Base-by-base conservation (phyloP, 2,113 vertebrate species). In the Ictalurus furcatus region DNA sequence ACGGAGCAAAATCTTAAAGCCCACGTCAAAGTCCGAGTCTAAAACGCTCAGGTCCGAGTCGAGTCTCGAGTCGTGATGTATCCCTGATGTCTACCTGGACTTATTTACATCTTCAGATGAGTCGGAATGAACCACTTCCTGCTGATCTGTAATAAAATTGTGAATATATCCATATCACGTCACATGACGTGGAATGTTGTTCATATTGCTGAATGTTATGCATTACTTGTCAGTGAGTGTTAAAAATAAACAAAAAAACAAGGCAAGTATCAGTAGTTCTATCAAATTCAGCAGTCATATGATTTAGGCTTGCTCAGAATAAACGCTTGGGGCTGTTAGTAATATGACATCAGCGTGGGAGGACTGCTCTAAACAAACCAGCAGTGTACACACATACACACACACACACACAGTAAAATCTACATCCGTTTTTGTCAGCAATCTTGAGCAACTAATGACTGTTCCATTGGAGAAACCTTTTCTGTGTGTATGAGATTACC, bases 311-410 rank as follows among this genome's bases (percentile, higher is more conserved):
- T 73, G 84, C 84, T 34, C 48, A 85, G 56, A 56, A 85, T 71
- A 73, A 37, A 65, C 30, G 44, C 63, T 52, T 85, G 17, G 44
- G 84, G 65, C 84, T 73, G 65, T 85, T 85, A 73, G 63, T 85
- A 73, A 71, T 73, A 37, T 56, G 84, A 54, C 48, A 73, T 85
- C 11, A 71, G 67, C 0, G 28, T 71, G 65, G 84, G 67, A 56
- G 48, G 84, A 85, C 65, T 34, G 67, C 48, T 71, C 11, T 25
- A 58, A 69, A 85, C 85, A 69, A 74, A 58, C 28, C 67, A 40
- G 85, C 19, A 16, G n/a, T 34, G 12, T 1, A 52, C 9, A 52
- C 9, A 52, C 48, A 44, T 3, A 44, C 1, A 83, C 78, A 61
- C 28, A 59, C 80, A 21, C 58, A n/a, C 52, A 34, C 56, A 23